Conservation (phyloP, 1,140 invertebrate species). For the Aphaenogaster floridana region DNA sequence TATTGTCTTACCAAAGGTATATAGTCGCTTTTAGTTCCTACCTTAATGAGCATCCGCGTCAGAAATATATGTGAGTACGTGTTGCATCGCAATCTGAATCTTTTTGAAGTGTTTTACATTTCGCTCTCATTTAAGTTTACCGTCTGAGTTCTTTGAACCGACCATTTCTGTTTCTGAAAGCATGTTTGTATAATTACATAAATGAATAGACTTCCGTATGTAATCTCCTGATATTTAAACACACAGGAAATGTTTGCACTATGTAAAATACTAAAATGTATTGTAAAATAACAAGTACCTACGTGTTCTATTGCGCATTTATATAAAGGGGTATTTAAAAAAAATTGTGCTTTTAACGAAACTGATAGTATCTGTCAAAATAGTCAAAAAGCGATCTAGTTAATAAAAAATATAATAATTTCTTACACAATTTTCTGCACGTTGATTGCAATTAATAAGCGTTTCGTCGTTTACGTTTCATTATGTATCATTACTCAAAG, state of each 20-base stretch:
- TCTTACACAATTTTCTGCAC: neutral
- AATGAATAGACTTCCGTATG: neutral
- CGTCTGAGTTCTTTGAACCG: neutral
- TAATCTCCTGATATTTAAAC: neutral
- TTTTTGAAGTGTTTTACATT: constrained; percentile 12
- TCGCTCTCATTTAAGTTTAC: constrained; percentile 22
- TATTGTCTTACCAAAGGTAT: neutral
- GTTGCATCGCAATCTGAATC: constrained; percentile 13
- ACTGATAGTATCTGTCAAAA: neutral
- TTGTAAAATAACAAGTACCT: neutral
- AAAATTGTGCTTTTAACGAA: neutral
- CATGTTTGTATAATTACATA: constrained; percentile 16
- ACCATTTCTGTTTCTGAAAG: neutral
- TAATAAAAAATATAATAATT: neutral
- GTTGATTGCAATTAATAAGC: constrained; percentile 1
- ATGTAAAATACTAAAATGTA: neutral
- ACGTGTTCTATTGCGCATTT: neutral
- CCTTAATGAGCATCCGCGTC: constrained; percentile 32
- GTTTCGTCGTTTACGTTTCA: neutral
- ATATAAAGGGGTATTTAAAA: neutral
- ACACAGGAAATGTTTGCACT: neutral
- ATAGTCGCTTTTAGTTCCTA: constrained; percentile 18
- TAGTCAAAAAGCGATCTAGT: neutral
- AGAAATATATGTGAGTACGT: neutral
- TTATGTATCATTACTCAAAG: constrained; percentile 1